Evolutionary conservation across 1,140 invertebrate species (phyloP).

Genomic region (Araneus ventricosus): DNA sequence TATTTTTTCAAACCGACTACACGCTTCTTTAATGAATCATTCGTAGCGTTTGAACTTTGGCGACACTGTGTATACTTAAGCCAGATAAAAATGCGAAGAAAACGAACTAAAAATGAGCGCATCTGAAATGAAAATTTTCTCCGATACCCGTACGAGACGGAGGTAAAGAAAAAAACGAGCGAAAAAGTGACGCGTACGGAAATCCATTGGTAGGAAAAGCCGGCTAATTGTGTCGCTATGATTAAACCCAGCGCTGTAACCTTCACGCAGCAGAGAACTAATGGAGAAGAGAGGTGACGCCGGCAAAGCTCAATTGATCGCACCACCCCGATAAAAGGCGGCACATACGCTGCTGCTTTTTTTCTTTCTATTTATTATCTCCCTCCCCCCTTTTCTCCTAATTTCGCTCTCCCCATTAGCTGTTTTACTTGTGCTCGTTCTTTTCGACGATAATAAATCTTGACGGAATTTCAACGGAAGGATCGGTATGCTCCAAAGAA

Average conservation of each 20-base stretch:
- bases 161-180: background rate
- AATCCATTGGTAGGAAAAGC: background rate
- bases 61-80: background rate
- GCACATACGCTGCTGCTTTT: background rate
- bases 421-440: slow-evolving; percentile 35
- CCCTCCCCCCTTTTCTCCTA: slow-evolving; percentile 2
- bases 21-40: background rate
- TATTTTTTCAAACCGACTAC: background rate
- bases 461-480: slow-evolving; percentile 49
- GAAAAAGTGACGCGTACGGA: background rate
- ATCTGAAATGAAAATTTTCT: slow-evolving; percentile 28
- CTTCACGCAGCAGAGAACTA: background rate
- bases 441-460: slow-evolving; percentile 54
- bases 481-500: slow-evolving; percentile 6
- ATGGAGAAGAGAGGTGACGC: slow-evolving; percentile 19
- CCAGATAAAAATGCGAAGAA: background rate
- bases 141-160: background rate
- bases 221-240: slow-evolving; percentile 15
- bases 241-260: slow-evolving; percentile 14
- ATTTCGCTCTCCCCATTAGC: slow-evolving; percentile 29
- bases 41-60: background rate
- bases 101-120: background rate
- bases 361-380: slow-evolving; percentile 33
- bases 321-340: background rate
- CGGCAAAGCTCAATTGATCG: slow-evolving; percentile 13